These are phyloP conservation scores for Drosophila oshimai DNA, from an alignment of 1,140 invertebrate genomes.

Conservation along the genomic window DNA sequence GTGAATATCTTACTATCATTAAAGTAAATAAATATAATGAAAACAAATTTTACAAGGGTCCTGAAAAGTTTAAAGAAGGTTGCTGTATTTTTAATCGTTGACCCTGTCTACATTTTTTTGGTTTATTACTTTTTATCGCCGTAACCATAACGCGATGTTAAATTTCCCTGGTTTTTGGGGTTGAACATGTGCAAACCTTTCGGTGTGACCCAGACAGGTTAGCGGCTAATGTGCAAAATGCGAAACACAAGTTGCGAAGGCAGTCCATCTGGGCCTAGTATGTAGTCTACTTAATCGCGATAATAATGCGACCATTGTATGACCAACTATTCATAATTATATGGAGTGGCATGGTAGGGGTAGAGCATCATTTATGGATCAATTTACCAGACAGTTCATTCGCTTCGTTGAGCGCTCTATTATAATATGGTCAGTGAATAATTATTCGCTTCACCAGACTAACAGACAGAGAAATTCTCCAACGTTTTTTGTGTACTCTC, in stretches of 20 bases:
- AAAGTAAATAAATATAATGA: too few relatives aligned
- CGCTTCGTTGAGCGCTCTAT: constrained; percentile 29
- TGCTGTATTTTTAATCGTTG: too few relatives aligned
- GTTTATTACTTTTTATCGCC: neutral
- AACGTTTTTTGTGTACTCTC: neutral
- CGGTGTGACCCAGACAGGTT: constrained; percentile 4
- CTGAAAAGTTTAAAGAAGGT: too few relatives aligned
- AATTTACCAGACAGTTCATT: constrained; percentile 34
- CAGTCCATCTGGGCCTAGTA: neutral
- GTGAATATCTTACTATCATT: too few relatives aligned
- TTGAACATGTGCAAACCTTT: constrained; percentile 1
- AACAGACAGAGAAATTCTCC: neutral
- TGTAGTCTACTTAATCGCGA: constrained; percentile 14
- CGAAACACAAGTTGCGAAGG: constrained; percentile 3
- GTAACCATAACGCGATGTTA: neutral
- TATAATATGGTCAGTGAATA: constrained; percentile 8
- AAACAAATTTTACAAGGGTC: too few relatives aligned
- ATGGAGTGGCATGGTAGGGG: neutral
- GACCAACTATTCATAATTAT: constrained; percentile 13
- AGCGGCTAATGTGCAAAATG: constrained; percentile 2
- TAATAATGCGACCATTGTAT: constrained; percentile 27
- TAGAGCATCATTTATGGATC: constrained; percentile 27
- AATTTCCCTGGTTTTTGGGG: neutral
- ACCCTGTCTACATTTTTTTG: too few relatives aligned
- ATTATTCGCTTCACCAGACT: constrained; percentile 16